A percentile compares a stretch with the other conserved stretches of the same genome.
These are phyloP conservation scores for Salmo trutta DNA, from an alignment of 2,797 vertebrate genomes.

Conservation along the genomic window DNA sequence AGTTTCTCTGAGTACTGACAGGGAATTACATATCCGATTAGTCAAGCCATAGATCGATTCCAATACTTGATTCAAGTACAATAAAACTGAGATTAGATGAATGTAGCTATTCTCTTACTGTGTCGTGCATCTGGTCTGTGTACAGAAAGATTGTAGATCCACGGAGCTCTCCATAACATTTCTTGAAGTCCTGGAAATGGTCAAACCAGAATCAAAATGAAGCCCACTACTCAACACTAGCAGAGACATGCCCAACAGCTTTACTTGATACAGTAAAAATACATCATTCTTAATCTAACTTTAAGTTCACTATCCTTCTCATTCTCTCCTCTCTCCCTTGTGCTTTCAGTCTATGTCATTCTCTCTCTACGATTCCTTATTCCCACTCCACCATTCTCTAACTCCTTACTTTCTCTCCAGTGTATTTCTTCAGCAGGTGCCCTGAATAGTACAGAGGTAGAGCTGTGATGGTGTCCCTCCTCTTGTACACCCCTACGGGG, in stretches of 20 bases:
- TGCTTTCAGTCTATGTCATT: not conserved
- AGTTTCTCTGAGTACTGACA: slow-evolving; percentile 67
- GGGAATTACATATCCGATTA: not conserved
- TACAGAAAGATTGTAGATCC: slow-evolving; percentile 69
- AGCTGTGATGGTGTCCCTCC: slow-evolving; percentile 54
- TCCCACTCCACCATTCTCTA: not conserved
- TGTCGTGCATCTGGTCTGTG: slow-evolving; percentile 51
- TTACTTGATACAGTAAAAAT: not conserved
- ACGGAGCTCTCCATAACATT: slow-evolving; percentile 64
- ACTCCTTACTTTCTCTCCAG: slow-evolving; percentile 49
- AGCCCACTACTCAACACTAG: not conserved
- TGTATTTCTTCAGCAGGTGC: slow-evolving; percentile 52
- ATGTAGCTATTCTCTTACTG: slow-evolving; percentile 49
- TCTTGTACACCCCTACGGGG: slow-evolving; percentile 41
- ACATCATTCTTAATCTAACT: too few species aligned
- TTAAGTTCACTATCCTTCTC: too few species aligned
- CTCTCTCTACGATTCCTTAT: not conserved
- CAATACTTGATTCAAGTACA: not conserved
- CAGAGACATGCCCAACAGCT: not conserved
- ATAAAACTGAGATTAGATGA: not conserved
- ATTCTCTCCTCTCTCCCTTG: too few species aligned
- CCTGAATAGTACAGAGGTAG: slow-evolving; percentile 65
- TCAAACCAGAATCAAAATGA: slow-evolving; percentile 14
- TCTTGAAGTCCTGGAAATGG: slow-evolving; percentile 56
- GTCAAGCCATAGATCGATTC: not conserved